These are phyloP conservation scores for Telmatochromis bifrenatus DNA, from an alignment of 2,113 vertebrate genomes.

Conservation along the genomic window DNA sequence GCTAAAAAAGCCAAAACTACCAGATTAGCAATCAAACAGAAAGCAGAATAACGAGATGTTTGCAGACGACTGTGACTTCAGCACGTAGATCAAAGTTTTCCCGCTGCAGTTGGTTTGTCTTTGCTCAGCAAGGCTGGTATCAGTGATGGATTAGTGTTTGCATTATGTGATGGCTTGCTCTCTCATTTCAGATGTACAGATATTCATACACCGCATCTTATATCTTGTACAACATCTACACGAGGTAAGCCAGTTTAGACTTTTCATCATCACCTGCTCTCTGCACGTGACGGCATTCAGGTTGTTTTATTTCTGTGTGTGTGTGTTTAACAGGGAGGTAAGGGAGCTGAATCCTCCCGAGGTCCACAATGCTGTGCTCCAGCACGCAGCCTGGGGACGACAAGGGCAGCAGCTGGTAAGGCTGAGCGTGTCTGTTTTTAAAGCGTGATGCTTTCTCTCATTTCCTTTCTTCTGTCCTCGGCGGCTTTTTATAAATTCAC, in stretches of 20 bases:
- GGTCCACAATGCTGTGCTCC: slow-evolving; percentile 88
- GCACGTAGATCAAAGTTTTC: background rate
- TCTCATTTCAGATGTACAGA: slow-evolving; percentile 81
- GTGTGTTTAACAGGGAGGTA: slow-evolving; percentile 81
- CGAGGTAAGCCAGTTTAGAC: slow-evolving; percentile 63
- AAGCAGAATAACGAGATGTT: background rate
- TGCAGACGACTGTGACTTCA: background rate
- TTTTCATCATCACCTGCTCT: background rate
- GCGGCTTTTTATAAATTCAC: background rate
- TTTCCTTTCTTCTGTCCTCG: background rate
- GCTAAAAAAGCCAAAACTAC: background rate
- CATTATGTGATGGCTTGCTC: background rate
- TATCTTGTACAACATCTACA: slow-evolving; percentile 91
- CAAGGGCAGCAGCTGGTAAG: slow-evolving; percentile 92
- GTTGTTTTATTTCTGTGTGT: background rate
- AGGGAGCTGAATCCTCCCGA: slow-evolving; percentile 95
- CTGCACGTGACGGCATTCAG: background rate
- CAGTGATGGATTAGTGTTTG: background rate
- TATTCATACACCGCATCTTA: slow-evolving; percentile 90
- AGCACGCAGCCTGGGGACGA: slow-evolving; percentile 88
- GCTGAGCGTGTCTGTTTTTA: background rate
- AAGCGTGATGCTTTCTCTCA: background rate
- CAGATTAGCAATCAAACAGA: background rate
- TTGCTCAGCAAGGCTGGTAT: background rate
- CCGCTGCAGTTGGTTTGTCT: background rate